phyloP scores from a whole-genome alignment of 2,888 invertebrate species.

The Pelosia muscerda region DNA sequence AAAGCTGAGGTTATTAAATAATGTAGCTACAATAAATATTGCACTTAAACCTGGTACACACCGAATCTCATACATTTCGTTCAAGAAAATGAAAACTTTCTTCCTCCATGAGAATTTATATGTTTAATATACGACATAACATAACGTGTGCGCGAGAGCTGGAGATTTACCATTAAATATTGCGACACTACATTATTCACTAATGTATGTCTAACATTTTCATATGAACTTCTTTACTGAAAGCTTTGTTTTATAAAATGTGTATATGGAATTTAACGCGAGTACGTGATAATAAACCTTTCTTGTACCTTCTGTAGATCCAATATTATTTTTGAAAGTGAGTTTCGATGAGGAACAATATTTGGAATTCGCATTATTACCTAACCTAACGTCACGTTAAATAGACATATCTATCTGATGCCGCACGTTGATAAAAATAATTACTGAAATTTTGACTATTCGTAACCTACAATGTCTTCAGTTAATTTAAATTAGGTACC shows the following conservation, averaged over 20 bases:
- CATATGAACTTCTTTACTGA: background rate
- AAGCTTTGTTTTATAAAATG: background rate
- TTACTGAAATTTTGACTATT: too few species aligned
- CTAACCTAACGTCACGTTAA: too few species aligned
- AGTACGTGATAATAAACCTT: background rate
- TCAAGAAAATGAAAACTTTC: conserved; percentile 54
- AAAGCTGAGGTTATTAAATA: background rate
- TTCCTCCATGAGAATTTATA: conserved; percentile 66
- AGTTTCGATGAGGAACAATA: too few species aligned
- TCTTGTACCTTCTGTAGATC: background rate
- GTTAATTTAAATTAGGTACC: too few species aligned
- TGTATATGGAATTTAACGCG: background rate
- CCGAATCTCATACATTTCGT: conserved; percentile 33
- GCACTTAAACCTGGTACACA: background rate
- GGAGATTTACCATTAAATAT: conserved; percentile 24
- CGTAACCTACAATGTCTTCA: too few species aligned
- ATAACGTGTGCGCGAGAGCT: conserved; percentile 33
- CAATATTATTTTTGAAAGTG: too few species aligned
- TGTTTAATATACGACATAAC: conserved; percentile 65
- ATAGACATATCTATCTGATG: too few species aligned
- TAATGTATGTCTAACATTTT: conserved; percentile 12
- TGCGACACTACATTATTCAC: conserved; percentile 7
- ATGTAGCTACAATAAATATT: background rate
- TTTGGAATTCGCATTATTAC: too few species aligned
- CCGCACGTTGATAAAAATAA: too few species aligned